Evolutionary conservation across 2,797 vertebrate species (phyloP).

Genomic region (Enteromius paludinosus): DNA sequence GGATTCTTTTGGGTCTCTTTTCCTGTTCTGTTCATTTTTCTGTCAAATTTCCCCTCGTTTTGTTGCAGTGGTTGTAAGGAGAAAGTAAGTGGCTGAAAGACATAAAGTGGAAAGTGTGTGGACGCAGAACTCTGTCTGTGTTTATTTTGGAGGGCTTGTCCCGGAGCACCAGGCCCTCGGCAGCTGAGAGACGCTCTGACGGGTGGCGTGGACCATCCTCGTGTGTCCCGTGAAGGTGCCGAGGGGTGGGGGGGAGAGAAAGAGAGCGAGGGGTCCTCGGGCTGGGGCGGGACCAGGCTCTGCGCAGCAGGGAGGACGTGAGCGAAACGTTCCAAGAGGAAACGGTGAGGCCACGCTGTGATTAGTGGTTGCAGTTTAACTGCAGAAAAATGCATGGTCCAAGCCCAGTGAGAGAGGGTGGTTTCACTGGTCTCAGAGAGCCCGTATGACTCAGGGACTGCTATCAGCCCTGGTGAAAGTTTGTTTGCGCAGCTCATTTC

Average conservation of each 20-base stretch:
- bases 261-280: conserved; percentile 35
- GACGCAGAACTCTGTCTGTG: conserved; percentile 71
- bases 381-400: conserved; percentile 79
- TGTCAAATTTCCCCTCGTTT: conserved; percentile 52
- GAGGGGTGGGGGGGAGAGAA: conserved; percentile 50
- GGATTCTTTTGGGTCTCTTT: conserved; percentile 46
- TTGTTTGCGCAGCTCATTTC: conserved; percentile 36
- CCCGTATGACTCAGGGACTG: conserved; percentile 65
- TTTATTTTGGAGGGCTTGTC: conserved; percentile 79
- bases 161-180: conserved; percentile 62
- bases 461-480: conserved; percentile 55
- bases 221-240: conserved; percentile 68
- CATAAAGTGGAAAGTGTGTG: conserved; percentile 47
- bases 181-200: conserved; percentile 37
- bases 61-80: conserved; percentile 60
- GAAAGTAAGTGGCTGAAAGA: conserved; percentile 60
- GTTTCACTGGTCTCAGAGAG: conserved; percentile 67
- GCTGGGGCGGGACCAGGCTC: conserved; percentile 45
- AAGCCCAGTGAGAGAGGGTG: conserved; percentile 67
- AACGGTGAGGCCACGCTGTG: conserved; percentile 75
- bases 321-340: conserved; percentile 75
- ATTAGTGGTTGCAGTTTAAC: conserved; percentile 87
- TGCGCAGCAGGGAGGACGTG: conserved; percentile 63
- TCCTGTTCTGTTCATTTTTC: conserved; percentile 60
- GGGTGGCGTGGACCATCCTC: conserved; percentile 9